Evolutionary conservation across 2,113 vertebrate genomes (phyloP).

Genomic region (Eretmochelys imbricata): DNA sequence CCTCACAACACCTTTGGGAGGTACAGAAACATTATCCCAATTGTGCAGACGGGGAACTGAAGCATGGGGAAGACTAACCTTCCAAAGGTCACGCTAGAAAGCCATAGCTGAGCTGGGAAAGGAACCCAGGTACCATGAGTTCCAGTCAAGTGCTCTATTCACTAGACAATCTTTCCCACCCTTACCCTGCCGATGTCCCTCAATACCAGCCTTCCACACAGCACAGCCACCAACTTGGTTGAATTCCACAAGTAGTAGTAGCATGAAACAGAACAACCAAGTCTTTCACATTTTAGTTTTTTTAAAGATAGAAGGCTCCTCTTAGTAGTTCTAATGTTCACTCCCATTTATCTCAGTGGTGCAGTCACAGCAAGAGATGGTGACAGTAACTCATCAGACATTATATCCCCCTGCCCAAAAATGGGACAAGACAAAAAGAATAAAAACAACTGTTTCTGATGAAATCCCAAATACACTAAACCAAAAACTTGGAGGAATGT

Average conservation of each 20-base stretch:
- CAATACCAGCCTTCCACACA: not conserved
- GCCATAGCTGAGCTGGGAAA: not conserved
- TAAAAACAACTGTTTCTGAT: not conserved
- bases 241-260: not conserved
- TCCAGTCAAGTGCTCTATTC: not conserved
- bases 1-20: not conserved
- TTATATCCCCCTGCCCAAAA: not conserved
- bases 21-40: not conserved
- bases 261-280: not conserved
- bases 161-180: not conserved
- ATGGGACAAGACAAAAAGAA: not conserved
- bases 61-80: not conserved
- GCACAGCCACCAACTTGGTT: not conserved
- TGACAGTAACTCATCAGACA: not conserved
- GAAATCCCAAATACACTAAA: not conserved
- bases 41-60: too few relatives aligned
- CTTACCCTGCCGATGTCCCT: not conserved
- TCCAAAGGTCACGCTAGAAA: not conserved
- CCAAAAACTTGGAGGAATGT: not conserved
- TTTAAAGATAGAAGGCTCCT: not conserved
- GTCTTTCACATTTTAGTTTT: not conserved
- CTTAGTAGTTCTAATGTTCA: not conserved
- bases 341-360: not conserved
- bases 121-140: not conserved
- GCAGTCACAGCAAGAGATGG: not conserved